Conservation (phyloP, 2,888 invertebrate genomes). For the Tipula confusa region DNA sequence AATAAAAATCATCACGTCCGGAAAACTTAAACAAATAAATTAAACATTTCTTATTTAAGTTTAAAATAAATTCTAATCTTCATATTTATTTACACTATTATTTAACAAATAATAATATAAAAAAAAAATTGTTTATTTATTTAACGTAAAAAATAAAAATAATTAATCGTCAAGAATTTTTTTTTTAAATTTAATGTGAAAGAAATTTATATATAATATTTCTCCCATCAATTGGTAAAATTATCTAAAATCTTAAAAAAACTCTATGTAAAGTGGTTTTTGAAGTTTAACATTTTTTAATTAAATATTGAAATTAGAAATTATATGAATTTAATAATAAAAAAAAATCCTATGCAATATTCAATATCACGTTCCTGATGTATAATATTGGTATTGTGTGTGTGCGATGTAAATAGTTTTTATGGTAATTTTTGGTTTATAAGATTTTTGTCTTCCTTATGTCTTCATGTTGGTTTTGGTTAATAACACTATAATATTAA, state of each 20-base stretch:
- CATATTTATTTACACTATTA: neutral
- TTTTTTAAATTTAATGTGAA: neutral
- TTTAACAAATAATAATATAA: neutral
- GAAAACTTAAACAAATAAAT: neutral
- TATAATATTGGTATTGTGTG: neutral
- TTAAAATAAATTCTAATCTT: neutral
- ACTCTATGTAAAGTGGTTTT: neutral
- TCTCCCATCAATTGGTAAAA: constrained; percentile 6
- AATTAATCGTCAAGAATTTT: neutral
- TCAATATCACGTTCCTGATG: neutral
- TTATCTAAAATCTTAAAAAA: neutral
- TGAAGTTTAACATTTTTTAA: neutral
- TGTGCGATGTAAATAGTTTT: neutral
- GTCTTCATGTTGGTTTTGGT: neutral
- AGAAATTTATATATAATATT: neutral
- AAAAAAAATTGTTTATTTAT: neutral
- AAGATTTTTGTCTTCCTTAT: neutral
- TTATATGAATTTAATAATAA: neutral
- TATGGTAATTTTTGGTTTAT: neutral
- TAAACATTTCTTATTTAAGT: neutral
- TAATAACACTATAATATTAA: neutral
- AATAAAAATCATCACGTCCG: constrained; percentile 8
- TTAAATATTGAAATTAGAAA: constrained; percentile 5
- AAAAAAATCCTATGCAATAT: neutral
- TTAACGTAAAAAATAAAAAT: neutral